These are phyloP conservation scores for Oxytorus armatus DNA, from an alignment of 2,888 invertebrate genomes.

Conservation along the genomic window DNA sequence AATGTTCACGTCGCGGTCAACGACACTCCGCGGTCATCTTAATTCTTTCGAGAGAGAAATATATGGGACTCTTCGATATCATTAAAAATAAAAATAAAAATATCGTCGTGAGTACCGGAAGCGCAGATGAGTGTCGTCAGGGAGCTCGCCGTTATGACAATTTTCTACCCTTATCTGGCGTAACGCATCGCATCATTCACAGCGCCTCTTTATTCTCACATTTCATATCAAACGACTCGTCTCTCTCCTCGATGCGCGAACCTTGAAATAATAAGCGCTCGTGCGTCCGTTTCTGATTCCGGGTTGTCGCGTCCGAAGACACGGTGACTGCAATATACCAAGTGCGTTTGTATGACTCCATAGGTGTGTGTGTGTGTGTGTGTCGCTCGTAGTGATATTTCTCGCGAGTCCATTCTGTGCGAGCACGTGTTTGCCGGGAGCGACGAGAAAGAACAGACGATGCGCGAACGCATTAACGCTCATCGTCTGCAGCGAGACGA, in stretches of 20 bases:
- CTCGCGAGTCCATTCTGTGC: constrained; percentile 3
- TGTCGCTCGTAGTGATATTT: constrained; percentile 8
- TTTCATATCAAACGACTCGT: constrained; percentile 67
- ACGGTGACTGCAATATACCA: constrained; percentile 22
- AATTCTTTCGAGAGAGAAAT: constrained; percentile 49
- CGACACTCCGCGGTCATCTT: constrained; percentile 55
- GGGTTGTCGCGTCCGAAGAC: constrained; percentile 70
- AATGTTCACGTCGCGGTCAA: constrained; percentile 56
- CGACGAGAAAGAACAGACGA: constrained; percentile 28
- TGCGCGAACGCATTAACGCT: constrained; percentile 48
- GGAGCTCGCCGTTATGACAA: constrained; percentile 60
- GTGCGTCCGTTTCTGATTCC: constrained; percentile 77
- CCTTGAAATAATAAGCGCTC: constrained; percentile 79
- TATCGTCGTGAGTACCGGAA: constrained; percentile 62
- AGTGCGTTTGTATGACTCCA: background rate
- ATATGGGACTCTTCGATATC: constrained; percentile 63
- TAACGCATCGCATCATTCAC: constrained; percentile 76
- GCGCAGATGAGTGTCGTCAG: constrained; percentile 51
- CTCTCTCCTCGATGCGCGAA: constrained; percentile 67
- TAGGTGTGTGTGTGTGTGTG: background rate
- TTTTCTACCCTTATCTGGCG: constrained; percentile 75
- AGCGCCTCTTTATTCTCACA: constrained; percentile 51
- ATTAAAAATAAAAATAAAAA: too few relatives aligned
- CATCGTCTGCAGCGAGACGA: constrained; percentile 5
- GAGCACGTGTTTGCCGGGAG: constrained; percentile 23